Base-by-base conservation (phyloP, 2,888 invertebrate species). In the Eupithecia inturbata region DNA sequence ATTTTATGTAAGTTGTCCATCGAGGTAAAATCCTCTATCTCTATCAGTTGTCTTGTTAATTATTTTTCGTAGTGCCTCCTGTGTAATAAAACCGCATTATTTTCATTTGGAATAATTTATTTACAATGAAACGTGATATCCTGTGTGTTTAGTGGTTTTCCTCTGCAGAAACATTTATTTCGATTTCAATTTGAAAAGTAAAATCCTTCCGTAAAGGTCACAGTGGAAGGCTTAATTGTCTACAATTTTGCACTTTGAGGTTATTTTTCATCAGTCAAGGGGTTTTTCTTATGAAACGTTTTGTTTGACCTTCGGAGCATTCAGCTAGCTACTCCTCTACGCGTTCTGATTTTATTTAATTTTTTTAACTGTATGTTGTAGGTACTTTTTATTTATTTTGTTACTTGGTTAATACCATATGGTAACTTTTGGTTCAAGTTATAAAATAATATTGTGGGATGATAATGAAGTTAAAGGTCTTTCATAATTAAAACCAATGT, bases 121-220 rank as follows among this genome's bases (percentile, higher is more conserved):
- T 85, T 83, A 83, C 83, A 87, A 85, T 86, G 85, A 83, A 87
- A 86, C 82, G 73, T 79, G 83, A 84, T 76, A 60, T 66, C 36
- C 31, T 62, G 28, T 69, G n/a, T n/a, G n/a, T 64, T 67, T 19
- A 19, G 49, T 22, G 77, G 63, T 71, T 66, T 71, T 66, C 45
- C n/a, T 33, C 31, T 14, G 72, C 57, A 31, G 53, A 73, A 72
- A 78, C 31, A 67, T 78, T 72, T 69, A 49, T 67, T 74, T 75
- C 22, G 14, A 10, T 53, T 26, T 26, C 12, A 57, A 57, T 26
- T 26, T 66, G 73, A 70, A 70, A 60, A 73, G 73, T 14, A 64
- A 70, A 69, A 14, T 33, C 28, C 33, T 63, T 68, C 60, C 45
- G 36, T 64, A 74, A 77, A 70, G 69, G 70, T 22, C 31, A 66